phyloP scores from a whole-genome alignment of 2,797 vertebrate species.

The Bradypus variegatus region DNA sequence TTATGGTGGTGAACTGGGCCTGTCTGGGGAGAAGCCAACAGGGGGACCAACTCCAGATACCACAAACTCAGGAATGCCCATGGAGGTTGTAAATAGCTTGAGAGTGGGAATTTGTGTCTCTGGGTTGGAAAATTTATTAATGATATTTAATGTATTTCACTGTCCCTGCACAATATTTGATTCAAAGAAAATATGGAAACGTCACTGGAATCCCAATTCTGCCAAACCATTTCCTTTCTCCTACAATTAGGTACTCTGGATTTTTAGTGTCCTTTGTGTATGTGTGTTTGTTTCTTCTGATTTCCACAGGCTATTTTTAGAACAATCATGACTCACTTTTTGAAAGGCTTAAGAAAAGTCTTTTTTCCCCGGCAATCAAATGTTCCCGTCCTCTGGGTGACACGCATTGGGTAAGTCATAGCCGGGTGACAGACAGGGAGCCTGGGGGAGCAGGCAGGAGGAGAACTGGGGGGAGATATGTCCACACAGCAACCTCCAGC shows the following conservation, averaged over 20 bases:
- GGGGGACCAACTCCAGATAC: not conserved
- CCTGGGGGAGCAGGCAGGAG: not conserved
- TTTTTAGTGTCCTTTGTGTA: conserved; percentile 50
- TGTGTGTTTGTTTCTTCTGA: conserved; percentile 60
- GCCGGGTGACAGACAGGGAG: not conserved
- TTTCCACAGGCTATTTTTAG: conserved; percentile 65
- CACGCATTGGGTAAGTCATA: conserved; percentile 23
- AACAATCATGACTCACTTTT: conserved; percentile 64
- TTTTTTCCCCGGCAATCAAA: conserved; percentile 44
- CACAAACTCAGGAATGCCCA: not conserved
- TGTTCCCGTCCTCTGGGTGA: conserved; percentile 43
- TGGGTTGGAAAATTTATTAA: conserved; percentile 44
- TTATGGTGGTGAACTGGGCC: conserved; percentile 11
- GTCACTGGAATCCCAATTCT: conserved; percentile 54
- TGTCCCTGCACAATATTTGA: conserved; percentile 30
- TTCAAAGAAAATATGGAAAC: conserved; percentile 57
- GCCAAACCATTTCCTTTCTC: conserved; percentile 52
- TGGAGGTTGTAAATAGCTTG: conserved; percentile 36
- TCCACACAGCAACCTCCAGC: not conserved
- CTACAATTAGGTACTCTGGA: conserved; percentile 61
- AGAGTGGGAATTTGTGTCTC: conserved; percentile 11
- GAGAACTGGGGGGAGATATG: not conserved
- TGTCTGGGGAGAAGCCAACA: conserved; percentile 17
- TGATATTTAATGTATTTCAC: conserved; percentile 40
- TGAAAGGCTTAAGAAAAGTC: conserved; percentile 40